Base-by-base conservation (phyloP, 2,113 vertebrate genomes). In the Aplodontia rufa region DNA sequence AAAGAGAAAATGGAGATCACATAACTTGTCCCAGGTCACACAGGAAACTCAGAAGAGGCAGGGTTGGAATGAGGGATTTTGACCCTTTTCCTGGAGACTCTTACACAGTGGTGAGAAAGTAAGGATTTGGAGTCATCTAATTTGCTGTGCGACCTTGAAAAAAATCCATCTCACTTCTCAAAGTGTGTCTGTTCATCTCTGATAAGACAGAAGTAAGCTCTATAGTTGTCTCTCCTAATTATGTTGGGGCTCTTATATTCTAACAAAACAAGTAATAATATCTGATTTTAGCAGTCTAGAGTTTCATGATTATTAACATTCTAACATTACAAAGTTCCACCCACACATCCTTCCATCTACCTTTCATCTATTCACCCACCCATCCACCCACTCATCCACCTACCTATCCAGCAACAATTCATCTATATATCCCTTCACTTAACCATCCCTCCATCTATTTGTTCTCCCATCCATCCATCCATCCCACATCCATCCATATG, bases 1-100 rank as follows among this genome's bases (percentile, higher is more conserved):
- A 82, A 84, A 89, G 60, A 84, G 80, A 86, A 96, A 75, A 82
- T 5, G 1, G n/a, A 93, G 71, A 60, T 75, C 55, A 30, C 58
- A 0, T 30, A 58, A 88, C 28, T 79, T 87, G 82, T 55, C 32
- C 9, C 37, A 49, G 24, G 40, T 92, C 69, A 87, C 74, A 51
- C 19, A 72, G 85, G 74, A 45, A 35, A n/a, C 53, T 79, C 32
- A 55, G n/a, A 62, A 60, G 53, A 89, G n/a, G 26, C 12, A 6
- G 14, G 35, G 40, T 45, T 17, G 19, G n/a, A 72, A 37, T 0
- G 3, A 64, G 53, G 1, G 1, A 8, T 45, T 49, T 26, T 22
- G 42, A 74, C 35, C 17, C 30, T n/a, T 47, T 68, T 93, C 53
- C 49, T 76, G 49, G 79, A 82, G 47, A 35, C 42, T 60, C 10